These are phyloP conservation scores for Heteractis magnifica DNA, from an alignment of 92 coral and sea anemone species.

Conservation along the genomic window DNA sequence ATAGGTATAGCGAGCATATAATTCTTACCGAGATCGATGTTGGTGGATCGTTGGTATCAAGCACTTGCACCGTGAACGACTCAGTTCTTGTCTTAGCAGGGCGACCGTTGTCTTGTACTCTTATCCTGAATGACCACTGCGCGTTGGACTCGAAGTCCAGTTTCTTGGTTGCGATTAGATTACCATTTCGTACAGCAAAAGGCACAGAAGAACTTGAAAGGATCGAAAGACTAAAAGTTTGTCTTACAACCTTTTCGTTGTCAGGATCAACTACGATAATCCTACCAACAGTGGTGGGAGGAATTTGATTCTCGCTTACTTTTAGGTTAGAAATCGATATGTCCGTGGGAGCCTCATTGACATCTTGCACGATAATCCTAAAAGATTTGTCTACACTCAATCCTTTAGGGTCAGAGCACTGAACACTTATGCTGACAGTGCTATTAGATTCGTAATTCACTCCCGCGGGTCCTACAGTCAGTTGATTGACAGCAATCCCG, in stretches of 20 bases:
- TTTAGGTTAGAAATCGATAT: slow-evolving; percentile 53
- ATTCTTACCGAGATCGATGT: slow-evolving; percentile 55
- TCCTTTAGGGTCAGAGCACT: slow-evolving; percentile 77
- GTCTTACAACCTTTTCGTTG: slow-evolving; percentile 53
- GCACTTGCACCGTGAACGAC: slow-evolving; percentile 60
- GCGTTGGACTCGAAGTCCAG: slow-evolving; percentile 72
- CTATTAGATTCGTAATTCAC: slow-evolving; percentile 67
- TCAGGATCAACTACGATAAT: slow-evolving; percentile 78
- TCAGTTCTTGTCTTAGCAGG: slow-evolving; percentile 55
- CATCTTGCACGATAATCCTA: slow-evolving; percentile 55
- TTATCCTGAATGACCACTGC: slow-evolving; percentile 69
- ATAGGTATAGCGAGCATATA: not conserved
- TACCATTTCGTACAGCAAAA: slow-evolving; percentile 53
- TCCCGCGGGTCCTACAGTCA: slow-evolving; percentile 76
- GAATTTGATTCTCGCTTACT: slow-evolving; percentile 60
- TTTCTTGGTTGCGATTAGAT: slow-evolving; percentile 55
- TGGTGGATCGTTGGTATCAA: slow-evolving; percentile 80
- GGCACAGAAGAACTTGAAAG: slow-evolving; percentile 51
- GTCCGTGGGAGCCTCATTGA: slow-evolving; percentile 81
- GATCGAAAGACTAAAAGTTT: slow-evolving; percentile 52
- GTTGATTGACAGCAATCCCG: slow-evolving; percentile 38
- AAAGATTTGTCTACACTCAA: slow-evolving; percentile 51
- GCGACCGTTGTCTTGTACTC: slow-evolving; percentile 66
- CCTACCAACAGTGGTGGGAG: slow-evolving; percentile 55
- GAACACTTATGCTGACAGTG: slow-evolving; percentile 51